Evolutionary conservation across 2,888 invertebrate genomes (phyloP), one percentile per base, ranked within the genome.

Genomic region (Stratiomys singularior): DNA sequence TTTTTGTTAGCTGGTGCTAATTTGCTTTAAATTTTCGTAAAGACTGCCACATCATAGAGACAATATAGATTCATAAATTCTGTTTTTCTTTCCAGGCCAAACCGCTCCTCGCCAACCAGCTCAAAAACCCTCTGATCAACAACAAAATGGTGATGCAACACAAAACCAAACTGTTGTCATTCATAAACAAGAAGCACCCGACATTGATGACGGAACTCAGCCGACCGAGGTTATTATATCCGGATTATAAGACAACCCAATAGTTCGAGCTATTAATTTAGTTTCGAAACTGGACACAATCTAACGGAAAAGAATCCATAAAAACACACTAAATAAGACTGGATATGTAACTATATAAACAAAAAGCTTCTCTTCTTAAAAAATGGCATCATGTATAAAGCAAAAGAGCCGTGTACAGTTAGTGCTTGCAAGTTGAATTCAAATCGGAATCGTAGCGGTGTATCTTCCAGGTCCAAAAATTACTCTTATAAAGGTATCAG

Each of bases 131-230:
- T 25, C 67, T 27, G 58, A 69, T 11, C 81, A 83, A 5, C 23
- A 81, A 80, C 80, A 81, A 78, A 82, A 82, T 74, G 76, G 81
- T 15, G 82, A 81, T 80, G 78, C 80, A 78, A 80, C 56, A 37
- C 18, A 30, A 21, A 47, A 67, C 11, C 67, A 69, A 72, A 37
- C 27, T 1, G 83, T 85, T 78, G 83, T 85, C 58, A 85, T 87
- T 78, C 86, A 87, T 66, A 87, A 87, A 79, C 86, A 86, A 76
- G 87, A 87, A 81, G 81, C 86, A 27, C 83, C 85, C 46, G 87
- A 87, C 81, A 85, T 86, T 83, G 87, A 87, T 76, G 87, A 87
- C 81, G 87, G 80, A 18, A 63, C 69, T n/a, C 69, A 79, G 30
- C 79, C 67, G 13, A 78, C 78, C 44, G 80, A 80, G 46, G 79